phyloP scores from a whole-genome alignment of 2,888 invertebrate genomes.

The Dorcus hopei region DNA sequence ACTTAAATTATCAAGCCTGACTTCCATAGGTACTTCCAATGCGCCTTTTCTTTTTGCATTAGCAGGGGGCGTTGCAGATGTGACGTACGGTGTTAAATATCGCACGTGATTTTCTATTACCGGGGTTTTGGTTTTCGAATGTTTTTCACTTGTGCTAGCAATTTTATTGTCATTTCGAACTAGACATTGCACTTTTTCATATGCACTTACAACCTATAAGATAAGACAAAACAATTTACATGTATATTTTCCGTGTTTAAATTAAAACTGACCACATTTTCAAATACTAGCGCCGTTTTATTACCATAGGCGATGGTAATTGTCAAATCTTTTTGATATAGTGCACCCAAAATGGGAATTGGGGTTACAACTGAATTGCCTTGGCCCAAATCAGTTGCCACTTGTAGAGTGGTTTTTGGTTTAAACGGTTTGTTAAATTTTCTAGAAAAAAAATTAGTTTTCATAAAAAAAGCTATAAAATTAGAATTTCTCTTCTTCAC shows the following conservation, averaged over 20 bases:
- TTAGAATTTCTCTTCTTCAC: conserved; percentile 20
- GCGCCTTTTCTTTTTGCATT: conserved; percentile 30
- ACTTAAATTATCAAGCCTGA: conserved; percentile 75
- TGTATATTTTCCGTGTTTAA: not conserved
- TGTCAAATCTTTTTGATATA: conserved; percentile 45
- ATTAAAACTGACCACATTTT: conserved; percentile 52
- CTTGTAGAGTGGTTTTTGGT: conserved; percentile 60
- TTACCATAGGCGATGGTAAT: conserved; percentile 60
- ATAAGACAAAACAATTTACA: too few species aligned
- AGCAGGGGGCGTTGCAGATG: conserved; percentile 26
- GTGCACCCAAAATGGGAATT: conserved; percentile 55
- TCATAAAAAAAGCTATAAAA: too few species aligned
- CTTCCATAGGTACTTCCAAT: conserved; percentile 76
- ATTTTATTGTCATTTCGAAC: conserved; percentile 45
- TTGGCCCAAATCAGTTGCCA: conserved; percentile 55
- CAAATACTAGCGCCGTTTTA: conserved; percentile 57
- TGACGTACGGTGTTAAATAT: conserved; percentile 50
- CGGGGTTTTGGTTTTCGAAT: conserved; percentile 47
- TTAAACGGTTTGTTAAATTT: conserved; percentile 60
- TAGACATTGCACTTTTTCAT: conserved; percentile 51
- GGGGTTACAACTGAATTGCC: conserved; percentile 52
- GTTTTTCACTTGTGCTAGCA: not conserved
- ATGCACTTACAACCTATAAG: conserved; percentile 32
- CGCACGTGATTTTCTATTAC: conserved; percentile 50
- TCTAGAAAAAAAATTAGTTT: conserved; percentile 30